Evolutionary conservation across 2,113 vertebrate species (phyloP).

Genomic region (Lycocorax pyrrhopterus): DNA sequence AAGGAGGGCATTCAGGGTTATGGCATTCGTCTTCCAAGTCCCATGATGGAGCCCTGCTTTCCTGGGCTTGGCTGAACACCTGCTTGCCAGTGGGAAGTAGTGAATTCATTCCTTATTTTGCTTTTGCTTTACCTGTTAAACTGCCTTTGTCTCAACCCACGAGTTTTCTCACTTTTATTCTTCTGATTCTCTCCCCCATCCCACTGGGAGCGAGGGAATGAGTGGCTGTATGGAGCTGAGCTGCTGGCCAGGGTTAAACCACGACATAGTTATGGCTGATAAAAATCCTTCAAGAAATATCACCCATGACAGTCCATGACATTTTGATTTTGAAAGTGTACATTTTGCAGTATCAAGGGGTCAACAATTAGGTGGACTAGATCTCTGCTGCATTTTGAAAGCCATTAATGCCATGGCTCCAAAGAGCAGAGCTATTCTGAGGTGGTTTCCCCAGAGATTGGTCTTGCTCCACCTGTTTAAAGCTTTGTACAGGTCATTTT

Average conservation of each 20-base stretch:
- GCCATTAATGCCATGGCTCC: not conserved
- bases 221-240: not conserved
- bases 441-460: not conserved
- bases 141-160: not conserved
- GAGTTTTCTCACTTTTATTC: not conserved
- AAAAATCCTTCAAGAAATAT: not conserved
- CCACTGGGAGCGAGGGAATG: accelerated
- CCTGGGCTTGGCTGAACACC: not conserved
- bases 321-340: not conserved
- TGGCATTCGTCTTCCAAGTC: not conserved
- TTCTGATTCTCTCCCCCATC: not conserved
- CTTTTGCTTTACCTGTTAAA: not conserved
- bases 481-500: not conserved
- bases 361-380: not conserved
- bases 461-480: not conserved
- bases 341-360: not conserved
- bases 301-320: accelerated
- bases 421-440: not conserved
- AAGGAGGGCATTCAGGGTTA: accelerated
- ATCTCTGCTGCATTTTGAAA: not conserved
- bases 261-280: not conserved
- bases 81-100: not conserved
- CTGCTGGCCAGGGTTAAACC: not conserved
- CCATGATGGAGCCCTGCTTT: not conserved
- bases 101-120: not conserved